These are phyloP conservation scores for Anseranas semipalmata DNA, from an alignment of 2,113 vertebrate species.

Conservation along the genomic window DNA sequence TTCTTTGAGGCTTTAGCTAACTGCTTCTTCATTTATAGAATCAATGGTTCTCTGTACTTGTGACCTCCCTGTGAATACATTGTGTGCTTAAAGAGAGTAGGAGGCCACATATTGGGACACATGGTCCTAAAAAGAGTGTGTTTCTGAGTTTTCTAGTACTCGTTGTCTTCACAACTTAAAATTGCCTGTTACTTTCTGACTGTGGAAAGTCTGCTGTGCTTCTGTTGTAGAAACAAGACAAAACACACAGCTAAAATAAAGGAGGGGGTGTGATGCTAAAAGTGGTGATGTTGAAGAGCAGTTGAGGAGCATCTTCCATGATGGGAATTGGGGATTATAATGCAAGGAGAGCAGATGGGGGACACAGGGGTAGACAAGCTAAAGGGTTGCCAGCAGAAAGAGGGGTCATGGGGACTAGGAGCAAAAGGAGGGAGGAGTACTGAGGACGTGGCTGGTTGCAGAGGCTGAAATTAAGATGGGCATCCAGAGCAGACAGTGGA, in stretches of 20 bases:
- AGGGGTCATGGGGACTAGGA: not conserved
- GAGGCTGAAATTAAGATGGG: not conserved
- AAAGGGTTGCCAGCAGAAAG: not conserved
- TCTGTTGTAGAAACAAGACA: not conserved
- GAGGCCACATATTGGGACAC: not conserved
- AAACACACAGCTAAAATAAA: not conserved
- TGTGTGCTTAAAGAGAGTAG: not conserved
- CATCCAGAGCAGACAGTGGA: not conserved
- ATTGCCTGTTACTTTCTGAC: not conserved
- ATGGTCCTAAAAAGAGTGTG: fast-evolving
- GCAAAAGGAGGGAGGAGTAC: not conserved
- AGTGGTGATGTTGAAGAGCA: not conserved
- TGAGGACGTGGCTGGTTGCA: not conserved
- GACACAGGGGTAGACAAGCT: no score
- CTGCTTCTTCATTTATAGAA: not conserved
- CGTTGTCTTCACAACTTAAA: not conserved
- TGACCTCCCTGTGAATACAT: fast-evolving
- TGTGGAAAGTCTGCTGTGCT: not conserved
- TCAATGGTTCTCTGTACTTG: not conserved
- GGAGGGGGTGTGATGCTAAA: not conserved
- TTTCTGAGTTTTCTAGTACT: not conserved
- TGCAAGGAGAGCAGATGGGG: not conserved
- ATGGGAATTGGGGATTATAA: not conserved
- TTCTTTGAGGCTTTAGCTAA: not conserved
- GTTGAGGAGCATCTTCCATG: not conserved